A percentile compares a stretch with the other conserved stretches of the same genome.
phyloP scores from a whole-genome alignment of 2,797 vertebrate genomes.

The Etheostoma perlongum region DNA sequence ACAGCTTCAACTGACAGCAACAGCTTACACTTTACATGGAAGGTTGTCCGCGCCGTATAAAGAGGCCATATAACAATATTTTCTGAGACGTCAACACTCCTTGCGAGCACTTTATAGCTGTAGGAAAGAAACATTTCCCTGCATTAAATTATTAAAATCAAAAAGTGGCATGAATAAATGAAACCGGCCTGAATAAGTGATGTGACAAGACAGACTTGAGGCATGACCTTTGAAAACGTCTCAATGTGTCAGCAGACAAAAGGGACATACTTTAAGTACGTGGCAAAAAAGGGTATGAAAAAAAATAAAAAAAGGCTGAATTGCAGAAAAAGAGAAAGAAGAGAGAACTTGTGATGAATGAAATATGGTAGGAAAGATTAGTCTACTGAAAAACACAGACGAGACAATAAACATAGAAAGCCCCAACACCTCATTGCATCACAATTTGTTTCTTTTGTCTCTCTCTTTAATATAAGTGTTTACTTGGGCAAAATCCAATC shows the following conservation, averaged over 20 bases:
- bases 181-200: constrained; percentile 80
- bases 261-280: constrained; percentile 39
- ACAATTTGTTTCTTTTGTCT: constrained; percentile 72
- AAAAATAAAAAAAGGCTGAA: constrained; percentile 5
- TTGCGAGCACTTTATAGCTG: constrained; percentile 71
- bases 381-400: constrained; percentile 49
- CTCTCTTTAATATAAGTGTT: constrained; percentile 76
- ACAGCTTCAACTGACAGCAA: constrained; percentile 67
- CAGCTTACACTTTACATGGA: constrained; percentile 60
- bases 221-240: constrained; percentile 81
- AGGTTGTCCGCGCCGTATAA: constrained; percentile 34
- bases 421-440: constrained; percentile 55
- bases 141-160: constrained; percentile 83
- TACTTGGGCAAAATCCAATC: constrained; percentile 80
- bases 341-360: constrained; percentile 45
- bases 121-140: constrained; percentile 79
- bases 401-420: constrained; percentile 54
- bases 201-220: constrained; percentile 79
- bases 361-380: constrained; percentile 54
- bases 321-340: constrained; percentile 8
- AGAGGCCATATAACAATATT: constrained; percentile 56
- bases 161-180: constrained; percentile 86
- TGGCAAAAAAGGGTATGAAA: neutral
- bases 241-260: constrained; percentile 68
- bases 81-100: constrained; percentile 58